Conservation (phyloP, 1,140 invertebrate species). For the Bombus terrestris region DNA sequence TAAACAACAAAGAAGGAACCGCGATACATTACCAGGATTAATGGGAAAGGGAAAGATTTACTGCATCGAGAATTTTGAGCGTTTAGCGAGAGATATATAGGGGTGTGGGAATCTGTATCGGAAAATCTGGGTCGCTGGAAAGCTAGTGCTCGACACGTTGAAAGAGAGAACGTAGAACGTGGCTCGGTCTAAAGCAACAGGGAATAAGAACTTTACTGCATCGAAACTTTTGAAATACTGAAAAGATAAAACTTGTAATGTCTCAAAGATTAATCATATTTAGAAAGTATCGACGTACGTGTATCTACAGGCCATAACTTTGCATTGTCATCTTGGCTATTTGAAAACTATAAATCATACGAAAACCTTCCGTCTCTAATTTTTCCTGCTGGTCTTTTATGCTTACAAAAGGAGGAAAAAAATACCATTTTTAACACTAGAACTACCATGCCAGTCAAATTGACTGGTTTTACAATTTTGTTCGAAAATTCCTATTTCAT, state of each 20-base stretch:
- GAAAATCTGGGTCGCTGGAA: conserved; percentile 26
- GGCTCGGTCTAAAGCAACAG: conserved; percentile 13
- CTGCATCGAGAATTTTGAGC: conserved; percentile 13
- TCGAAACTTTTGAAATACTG: background rate
- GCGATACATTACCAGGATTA: conserved; percentile 15
- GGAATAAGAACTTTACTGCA: background rate
- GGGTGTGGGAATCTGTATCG: background rate
- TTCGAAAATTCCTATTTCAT: no score
- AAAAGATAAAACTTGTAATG: background rate
- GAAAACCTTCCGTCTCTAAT: background rate
- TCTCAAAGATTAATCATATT: background rate
- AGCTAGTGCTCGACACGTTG: conserved; percentile 11
- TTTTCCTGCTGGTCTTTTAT: background rate
- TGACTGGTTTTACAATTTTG: no score
- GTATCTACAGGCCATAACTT: background rate
- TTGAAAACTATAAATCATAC: background rate
- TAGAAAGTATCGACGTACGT: background rate
- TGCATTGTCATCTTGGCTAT: background rate
- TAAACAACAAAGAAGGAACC: background rate
- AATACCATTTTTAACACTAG: no score
- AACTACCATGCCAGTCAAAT: no score
- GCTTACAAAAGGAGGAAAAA: no score
- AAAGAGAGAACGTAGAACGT: conserved; percentile 5
- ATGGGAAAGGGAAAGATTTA: conserved; percentile 11
- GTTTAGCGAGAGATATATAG: background rate